These are phyloP conservation scores for Centropus bengalensis DNA, from an alignment of 2,113 vertebrate genomes.

Conservation along the genomic window DNA sequence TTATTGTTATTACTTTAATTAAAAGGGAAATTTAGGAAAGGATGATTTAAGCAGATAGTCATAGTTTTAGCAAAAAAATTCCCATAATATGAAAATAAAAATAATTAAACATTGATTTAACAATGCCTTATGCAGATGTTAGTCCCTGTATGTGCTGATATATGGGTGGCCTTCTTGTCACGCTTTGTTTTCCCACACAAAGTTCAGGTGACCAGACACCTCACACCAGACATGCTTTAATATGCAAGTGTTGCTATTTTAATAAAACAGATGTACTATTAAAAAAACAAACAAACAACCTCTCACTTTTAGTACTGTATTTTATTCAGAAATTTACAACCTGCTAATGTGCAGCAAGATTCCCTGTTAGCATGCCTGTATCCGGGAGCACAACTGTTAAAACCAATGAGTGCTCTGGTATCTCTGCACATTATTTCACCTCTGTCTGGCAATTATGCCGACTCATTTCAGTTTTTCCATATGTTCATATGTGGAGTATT, in stretches of 20 bases:
- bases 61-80: neutral
- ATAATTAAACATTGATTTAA: neutral
- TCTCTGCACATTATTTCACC: neutral
- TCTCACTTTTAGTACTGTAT: slow-evolving; percentile 24
- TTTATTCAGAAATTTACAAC: slow-evolving; percentile 59
- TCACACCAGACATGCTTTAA: slow-evolving; percentile 15
- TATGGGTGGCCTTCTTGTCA: neutral
- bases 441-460: neutral
- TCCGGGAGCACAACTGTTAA: slow-evolving; percentile 42
- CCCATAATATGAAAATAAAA: neutral
- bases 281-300: slow-evolving; percentile 50
- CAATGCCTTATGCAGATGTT: neutral
- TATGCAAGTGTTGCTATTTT: slow-evolving; percentile 35
- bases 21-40: neutral
- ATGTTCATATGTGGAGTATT: neutral
- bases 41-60: neutral
- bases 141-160: neutral
- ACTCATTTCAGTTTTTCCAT: neutral
- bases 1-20: neutral
- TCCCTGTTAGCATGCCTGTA: slow-evolving; percentile 34
- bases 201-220: slow-evolving; percentile 38
- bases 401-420: neutral
- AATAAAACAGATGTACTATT: slow-evolving; percentile 61
- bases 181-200: neutral
- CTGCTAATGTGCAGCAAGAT: slow-evolving; percentile 59